These are phyloP conservation scores for Nesometra sesokonis DNA, from an alignment of 35 echinoderm and acorn worm genomes.

Conservation along the genomic window DNA sequence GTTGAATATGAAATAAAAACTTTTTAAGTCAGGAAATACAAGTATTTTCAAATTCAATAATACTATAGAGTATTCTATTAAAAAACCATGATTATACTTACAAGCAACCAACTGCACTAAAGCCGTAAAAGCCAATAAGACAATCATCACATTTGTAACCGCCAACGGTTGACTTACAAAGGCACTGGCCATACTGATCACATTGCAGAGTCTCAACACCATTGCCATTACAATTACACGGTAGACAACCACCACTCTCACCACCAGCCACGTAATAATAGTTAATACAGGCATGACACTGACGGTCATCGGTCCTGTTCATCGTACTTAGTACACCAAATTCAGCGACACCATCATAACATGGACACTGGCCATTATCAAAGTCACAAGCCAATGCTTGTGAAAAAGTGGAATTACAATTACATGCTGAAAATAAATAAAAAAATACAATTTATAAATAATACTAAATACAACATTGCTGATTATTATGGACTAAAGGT, in stretches of 20 bases:
- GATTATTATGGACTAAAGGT: too few relatives aligned
- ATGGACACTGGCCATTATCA: constrained; percentile 71
- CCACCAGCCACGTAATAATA: constrained; percentile 39
- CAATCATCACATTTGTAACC: constrained; percentile 60
- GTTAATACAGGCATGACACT: constrained; percentile 48
- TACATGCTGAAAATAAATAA: constrained; percentile 50
- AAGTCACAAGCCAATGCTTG: constrained; percentile 70
- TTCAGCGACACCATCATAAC: constrained; percentile 62
- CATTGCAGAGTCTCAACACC: constrained; percentile 53
- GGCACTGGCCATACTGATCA: constrained; percentile 41
- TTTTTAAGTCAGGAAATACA: too few relatives aligned
- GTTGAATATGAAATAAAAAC: too few relatives aligned
- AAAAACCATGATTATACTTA: constrained; percentile 14
- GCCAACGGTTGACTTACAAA: constrained; percentile 55
- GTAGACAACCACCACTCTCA: constrained; percentile 29
- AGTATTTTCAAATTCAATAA: too few relatives aligned
- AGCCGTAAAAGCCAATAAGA: constrained; percentile 51
- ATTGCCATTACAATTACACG: constrained; percentile 45
- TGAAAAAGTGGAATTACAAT: constrained; percentile 41
- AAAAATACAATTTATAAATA: too few relatives aligned
- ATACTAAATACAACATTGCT: too few relatives aligned
- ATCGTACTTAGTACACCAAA: constrained; percentile 16
- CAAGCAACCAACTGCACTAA: constrained; percentile 67
- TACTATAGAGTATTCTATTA: too few relatives aligned
- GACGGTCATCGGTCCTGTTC: constrained; percentile 5